Evolutionary conservation across 2,113 vertebrate genomes (phyloP), one percentile per base, ranked within the genome.

Genomic region (Neolamprologus cancellatus): DNA sequence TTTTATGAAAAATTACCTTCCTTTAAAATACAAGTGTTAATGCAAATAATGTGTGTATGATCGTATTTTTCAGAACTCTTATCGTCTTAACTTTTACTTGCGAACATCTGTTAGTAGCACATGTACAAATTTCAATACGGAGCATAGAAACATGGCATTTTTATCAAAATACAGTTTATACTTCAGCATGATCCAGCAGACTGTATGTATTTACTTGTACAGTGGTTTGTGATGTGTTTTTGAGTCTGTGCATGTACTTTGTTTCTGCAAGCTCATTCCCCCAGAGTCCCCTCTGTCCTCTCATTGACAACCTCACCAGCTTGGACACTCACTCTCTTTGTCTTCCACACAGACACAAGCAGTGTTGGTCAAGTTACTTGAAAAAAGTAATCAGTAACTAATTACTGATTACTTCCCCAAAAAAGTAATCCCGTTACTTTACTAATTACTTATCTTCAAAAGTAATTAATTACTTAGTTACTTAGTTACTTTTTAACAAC

Each of bases 191-290:
- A 90, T 8, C 2, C 11, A 74, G 20, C 66, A 74, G 41, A 46
- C 20, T 46, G 8, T 28, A 23, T 71, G 14, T 28, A 3, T 74
- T 18, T 46, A 46, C 4, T 7, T 46, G 23, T 57, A 7, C 34
- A 28, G 4, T 78, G 48, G 53, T 66, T 48, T 81, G 48, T 78
- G 50, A 71, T 69, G 78, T 78, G 36, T 76, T 41, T 32, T 14
- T 59, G 55, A 8, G 59, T 61, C 3, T 55, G 36, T 50, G 78
- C 8, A 4, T 79, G 79, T 85, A 64, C 79, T 88, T 87, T 87
- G 78, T 88, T 92, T 93, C 74, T 92, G 91, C 85, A 85, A 90
- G 86, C 89, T 90, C 90, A 90, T 88, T 86, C 53, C 88, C 92
- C 87, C 39, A 78, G 92, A 89, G 92, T 87, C 87, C 59, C 10